Percentiles rank a stretch among this genome's conserved stretches.
Conservation (phyloP, 2,888 invertebrate genomes). For the Morpho helenor region DNA sequence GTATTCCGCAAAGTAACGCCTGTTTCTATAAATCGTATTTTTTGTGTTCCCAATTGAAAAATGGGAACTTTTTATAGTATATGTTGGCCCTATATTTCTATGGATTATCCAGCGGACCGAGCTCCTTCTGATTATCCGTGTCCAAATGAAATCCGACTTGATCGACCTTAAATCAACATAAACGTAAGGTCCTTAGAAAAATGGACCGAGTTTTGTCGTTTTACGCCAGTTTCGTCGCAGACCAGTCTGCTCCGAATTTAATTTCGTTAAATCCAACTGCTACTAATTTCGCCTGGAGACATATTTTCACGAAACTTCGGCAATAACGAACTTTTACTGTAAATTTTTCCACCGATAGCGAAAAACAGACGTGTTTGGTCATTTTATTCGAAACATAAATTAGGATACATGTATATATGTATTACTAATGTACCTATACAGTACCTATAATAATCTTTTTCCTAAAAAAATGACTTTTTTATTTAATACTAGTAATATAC, state of each 20-base stretch:
- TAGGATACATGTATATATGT: not conserved
- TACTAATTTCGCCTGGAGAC: conserved; percentile 25
- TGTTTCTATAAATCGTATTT: too few relatives aligned
- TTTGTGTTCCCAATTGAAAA: too few relatives aligned
- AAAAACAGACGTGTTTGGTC: conserved; percentile 24
- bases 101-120: not conserved
- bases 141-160: not conserved
- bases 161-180: not conserved
- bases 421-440: not conserved
- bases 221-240: not conserved
- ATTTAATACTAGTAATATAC: too few relatives aligned
- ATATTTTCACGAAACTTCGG: conserved; percentile 28
- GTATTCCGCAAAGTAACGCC: too few relatives aligned
- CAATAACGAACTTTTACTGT: conserved; percentile 26
- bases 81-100: not conserved
- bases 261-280: conserved; percentile 25
- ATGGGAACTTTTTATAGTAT: too few relatives aligned
- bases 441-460: too few relatives aligned
- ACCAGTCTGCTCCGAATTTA: conserved; percentile 17
- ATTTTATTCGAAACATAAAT: conserved; percentile 16
- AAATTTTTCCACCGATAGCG: conserved; percentile 25
- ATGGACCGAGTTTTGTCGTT: conserved; percentile 2
- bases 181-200: not conserved
- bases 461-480: too few relatives aligned
- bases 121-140: not conserved